phyloP scores from a whole-genome alignment of 2,888 invertebrate species.

The Coenonympha arcania region DNA sequence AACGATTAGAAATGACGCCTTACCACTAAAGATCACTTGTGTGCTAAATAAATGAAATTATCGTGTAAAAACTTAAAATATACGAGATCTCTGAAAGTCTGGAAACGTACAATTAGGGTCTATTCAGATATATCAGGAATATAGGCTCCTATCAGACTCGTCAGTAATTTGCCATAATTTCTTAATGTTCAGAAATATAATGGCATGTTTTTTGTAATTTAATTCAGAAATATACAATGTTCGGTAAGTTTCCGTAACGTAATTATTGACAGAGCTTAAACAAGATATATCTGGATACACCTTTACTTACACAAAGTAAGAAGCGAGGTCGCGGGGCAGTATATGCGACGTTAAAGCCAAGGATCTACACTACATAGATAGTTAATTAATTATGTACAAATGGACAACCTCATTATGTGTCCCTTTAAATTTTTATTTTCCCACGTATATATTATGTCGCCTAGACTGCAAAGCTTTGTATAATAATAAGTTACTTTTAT shows the following conservation, averaged over 20 bases:
- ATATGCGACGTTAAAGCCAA: slow-evolving; percentile 8
- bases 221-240: too few species aligned
- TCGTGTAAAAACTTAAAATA: slow-evolving; percentile 67
- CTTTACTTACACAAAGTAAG: slow-evolving; percentile 59
- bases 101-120: too few species aligned
- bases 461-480: slow-evolving; percentile 13
- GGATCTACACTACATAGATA: slow-evolving; percentile 4
- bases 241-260: too few species aligned
- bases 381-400: slow-evolving; percentile 17
- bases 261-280: too few species aligned
- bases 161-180: too few species aligned
- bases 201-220: too few species aligned
- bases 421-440: slow-evolving; percentile 4
- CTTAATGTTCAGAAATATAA: too few species aligned
- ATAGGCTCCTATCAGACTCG: too few species aligned
- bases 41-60: slow-evolving; percentile 60
- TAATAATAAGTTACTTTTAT: slow-evolving; percentile 4
- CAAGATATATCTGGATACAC: too few species aligned
- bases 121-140: too few species aligned
- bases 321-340: slow-evolving; percentile 36
- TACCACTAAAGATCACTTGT: slow-evolving; percentile 53
- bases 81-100: slow-evolving; percentile 75
- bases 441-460: slow-evolving; percentile 4
- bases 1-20: slow-evolving; percentile 12
- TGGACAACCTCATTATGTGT: slow-evolving; percentile 9